A percentile compares a stretch with the other conserved stretches of the same genome.
Evolutionary conservation across 2,888 invertebrate species (phyloP).

Genomic region (Encarsia formosa): DNA sequence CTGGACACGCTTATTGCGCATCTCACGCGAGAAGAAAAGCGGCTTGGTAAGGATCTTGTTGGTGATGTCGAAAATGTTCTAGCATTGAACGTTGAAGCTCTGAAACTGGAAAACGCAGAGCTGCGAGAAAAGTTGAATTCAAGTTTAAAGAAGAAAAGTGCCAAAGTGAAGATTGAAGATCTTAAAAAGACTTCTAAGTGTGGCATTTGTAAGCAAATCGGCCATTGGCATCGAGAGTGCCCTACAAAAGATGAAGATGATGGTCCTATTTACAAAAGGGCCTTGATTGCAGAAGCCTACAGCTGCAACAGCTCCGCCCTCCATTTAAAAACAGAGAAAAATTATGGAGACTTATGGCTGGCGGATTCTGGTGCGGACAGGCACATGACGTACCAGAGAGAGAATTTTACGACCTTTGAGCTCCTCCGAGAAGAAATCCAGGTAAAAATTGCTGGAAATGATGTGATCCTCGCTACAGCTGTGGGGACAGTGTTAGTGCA

Average conservation of each 20-base stretch:
- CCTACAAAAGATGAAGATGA: no score
- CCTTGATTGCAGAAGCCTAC: constrained; percentile 1
- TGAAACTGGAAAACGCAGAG: neutral
- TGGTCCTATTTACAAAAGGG: neutral
- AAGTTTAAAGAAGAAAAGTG: neutral
- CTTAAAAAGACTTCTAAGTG: neutral
- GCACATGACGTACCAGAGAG: constrained; percentile 27
- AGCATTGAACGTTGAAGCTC: neutral
- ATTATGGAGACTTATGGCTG: constrained; percentile 16
- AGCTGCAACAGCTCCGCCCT: constrained; percentile 3
- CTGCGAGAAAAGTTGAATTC: neutral
- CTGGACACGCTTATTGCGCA: constrained; percentile 12
- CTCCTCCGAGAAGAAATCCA: neutral
- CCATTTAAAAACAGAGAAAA: constrained; percentile 10
- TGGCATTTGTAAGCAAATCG: neutral
- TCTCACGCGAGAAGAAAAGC: constrained; percentile 8
- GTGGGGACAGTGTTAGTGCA: constrained; percentile 14
- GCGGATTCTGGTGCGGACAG: constrained; percentile 29
- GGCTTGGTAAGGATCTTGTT: neutral
- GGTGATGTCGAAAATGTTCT: neutral
- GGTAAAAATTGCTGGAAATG: constrained; percentile 18
- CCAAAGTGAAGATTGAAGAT: neutral
- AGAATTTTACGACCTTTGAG: constrained; percentile 12
- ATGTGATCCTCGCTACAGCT: constrained; percentile 6
- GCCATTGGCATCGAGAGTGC: constrained; percentile 8